Percentiles rank a stretch among this genome's conserved stretches.
phyloP scores from a whole-genome alignment of 2,113 vertebrate species.

The Origma solitaria region DNA sequence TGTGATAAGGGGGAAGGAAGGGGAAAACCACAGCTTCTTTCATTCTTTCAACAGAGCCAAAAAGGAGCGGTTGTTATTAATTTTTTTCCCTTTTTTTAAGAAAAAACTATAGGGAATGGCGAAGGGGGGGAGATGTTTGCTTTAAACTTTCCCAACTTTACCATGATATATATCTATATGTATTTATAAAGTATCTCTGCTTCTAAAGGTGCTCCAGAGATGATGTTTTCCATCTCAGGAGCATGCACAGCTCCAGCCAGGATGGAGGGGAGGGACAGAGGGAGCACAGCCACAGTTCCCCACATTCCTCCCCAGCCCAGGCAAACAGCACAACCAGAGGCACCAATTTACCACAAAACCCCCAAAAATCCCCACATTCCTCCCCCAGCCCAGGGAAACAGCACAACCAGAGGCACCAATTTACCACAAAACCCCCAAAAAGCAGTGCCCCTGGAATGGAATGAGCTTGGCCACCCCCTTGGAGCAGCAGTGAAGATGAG shows the following conservation, averaged over 20 bases:
- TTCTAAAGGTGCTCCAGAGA: neutral
- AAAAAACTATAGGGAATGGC: neutral
- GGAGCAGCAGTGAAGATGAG: neutral
- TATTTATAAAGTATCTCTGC: neutral
- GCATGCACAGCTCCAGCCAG: neutral
- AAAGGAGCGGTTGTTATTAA: neutral
- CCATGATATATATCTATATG: fast-evolving
- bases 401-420: neutral
- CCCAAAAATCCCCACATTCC: neutral
- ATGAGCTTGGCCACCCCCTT: neutral
- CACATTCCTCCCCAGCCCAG: neutral
- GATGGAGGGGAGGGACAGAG: neutral
- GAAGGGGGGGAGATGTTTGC: neutral
- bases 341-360: neutral
- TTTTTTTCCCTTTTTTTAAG: neutral
- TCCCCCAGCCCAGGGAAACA: neutral
- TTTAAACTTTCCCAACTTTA: neutral
- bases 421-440: neutral
- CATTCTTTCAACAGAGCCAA: constrained; percentile 23
- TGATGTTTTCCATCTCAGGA: fast-evolving
- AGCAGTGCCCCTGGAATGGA: fast-evolving
- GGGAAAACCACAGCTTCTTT: constrained; percentile 34
- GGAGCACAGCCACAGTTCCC: neutral
- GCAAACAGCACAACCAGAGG: neutral
- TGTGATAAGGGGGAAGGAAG: constrained; percentile 44